Base-by-base conservation (phyloP, 2,797 vertebrate genomes). In the Apogon hyalosoma region DNA sequence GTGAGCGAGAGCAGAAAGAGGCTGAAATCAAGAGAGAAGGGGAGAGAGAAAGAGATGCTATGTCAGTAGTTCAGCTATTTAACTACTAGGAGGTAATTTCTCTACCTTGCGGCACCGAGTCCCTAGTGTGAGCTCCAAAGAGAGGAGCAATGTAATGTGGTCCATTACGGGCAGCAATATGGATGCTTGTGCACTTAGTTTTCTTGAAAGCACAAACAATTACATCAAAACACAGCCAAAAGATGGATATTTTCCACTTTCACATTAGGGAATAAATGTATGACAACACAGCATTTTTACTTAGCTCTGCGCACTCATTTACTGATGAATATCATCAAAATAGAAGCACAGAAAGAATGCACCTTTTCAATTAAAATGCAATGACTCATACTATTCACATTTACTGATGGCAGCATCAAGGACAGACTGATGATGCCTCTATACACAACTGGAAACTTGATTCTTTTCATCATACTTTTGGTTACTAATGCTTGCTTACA, bases 81-180 rank as follows among this genome's bases (percentile, higher is more conserved):
- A 86, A 86, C 82, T 77, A 79, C 69, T 45, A 45, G 66, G 65
- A 81, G 76, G 82, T 87, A 57, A 90, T 88, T 90, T 73, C 83
- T 83, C 78, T 66, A 72, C 67, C 80, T 81, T 16, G 56, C 52
- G 50, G 64, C 24, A 0, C 51, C 33, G 9, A 56, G 68, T 84
- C 79, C 73, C 86, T 15, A 5, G 70, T 63, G 83, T 71, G 67
- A 67, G 66, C 82, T 75, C 56, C 67, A 69, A 49, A 73, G 56
- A 59, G 57, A 56, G 80, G 59, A 51, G 70, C 36, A 18, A 49
- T 66, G 64, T 53, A 66, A 84, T 62, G 66, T 5, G 64, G 57
- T 73, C 61, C 69, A 83, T 82, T 85, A 82, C 11, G 0, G 0
- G 48, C 43, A 73, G 59, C 82, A 72, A 77, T 52, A 57, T n/a